Conservation (phyloP, 1,140 invertebrate genomes). For the Lineus longissimus region DNA sequence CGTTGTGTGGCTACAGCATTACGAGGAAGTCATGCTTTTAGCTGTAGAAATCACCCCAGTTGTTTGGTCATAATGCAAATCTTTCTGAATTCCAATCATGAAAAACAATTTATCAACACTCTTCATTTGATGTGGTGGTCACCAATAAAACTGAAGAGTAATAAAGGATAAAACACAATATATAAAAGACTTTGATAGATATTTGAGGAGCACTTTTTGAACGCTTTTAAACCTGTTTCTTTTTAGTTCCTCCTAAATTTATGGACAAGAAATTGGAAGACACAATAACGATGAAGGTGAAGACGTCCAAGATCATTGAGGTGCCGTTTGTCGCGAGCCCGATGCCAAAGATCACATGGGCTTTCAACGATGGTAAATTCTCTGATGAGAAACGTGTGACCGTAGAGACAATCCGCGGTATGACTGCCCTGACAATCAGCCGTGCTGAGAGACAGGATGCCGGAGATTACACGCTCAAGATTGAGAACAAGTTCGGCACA, state of each 20-base stretch:
- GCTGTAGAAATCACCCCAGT: not conserved
- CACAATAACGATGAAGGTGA: conserved; percentile 40
- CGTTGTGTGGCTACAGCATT: too few relatives aligned
- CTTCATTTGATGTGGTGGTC: too few relatives aligned
- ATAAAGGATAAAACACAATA: too few relatives aligned
- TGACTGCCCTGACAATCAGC: conserved; percentile 44
- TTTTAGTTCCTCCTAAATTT: conserved; percentile 43
- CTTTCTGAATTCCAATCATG: too few relatives aligned
- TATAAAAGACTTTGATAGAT: too few relatives aligned
- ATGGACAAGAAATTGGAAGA: conserved; percentile 46
- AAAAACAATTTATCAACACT: too few relatives aligned
- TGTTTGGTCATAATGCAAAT: too few relatives aligned
- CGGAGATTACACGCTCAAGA: conserved; percentile 44
- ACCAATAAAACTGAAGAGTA: too few relatives aligned
- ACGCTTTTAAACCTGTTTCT: not conserved
- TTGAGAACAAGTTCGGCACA: conserved; percentile 47
- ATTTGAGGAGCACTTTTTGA: too few relatives aligned
- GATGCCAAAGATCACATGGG: conserved; percentile 47
- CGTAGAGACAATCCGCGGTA: conserved; percentile 46
- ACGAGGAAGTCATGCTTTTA: too few relatives aligned
- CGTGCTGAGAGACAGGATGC: conserved; percentile 43
- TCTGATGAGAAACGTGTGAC: conserved; percentile 46
- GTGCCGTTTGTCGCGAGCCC: conserved; percentile 51
- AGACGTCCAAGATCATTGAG: conserved; percentile 47
- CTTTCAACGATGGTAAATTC: conserved; percentile 41